phyloP scores from a whole-genome alignment of 2,113 vertebrate species.

The Microcebus ravelobensis region DNA sequence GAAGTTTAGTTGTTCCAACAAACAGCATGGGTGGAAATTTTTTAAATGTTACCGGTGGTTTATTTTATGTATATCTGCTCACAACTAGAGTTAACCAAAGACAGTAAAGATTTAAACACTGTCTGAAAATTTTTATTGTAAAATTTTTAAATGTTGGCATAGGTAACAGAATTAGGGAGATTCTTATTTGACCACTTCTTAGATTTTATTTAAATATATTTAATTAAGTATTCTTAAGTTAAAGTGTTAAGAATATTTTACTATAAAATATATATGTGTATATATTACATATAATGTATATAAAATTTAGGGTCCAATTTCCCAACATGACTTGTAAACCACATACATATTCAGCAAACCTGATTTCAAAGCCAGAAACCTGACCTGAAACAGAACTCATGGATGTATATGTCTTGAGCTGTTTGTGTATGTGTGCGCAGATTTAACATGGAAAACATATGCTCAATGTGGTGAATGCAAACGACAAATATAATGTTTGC shows the following conservation, averaged over 20 bases:
- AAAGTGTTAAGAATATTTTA: background rate
- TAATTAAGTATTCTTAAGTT: background rate
- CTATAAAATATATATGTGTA: background rate
- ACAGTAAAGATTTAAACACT: background rate
- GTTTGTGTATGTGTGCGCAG: background rate
- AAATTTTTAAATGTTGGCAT: background rate
- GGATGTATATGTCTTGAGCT: background rate
- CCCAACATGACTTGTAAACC: background rate
- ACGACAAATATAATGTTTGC: background rate
- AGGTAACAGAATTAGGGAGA: background rate
- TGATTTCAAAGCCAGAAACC: conserved; percentile 5
- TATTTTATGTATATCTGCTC: background rate
- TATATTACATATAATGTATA: background rate
- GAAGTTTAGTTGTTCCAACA: background rate
- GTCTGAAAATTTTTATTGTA: background rate
- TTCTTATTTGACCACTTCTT: background rate
- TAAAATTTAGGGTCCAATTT: background rate
- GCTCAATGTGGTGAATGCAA: fast-evolving
- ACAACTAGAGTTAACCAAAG: background rate
- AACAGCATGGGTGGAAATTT: background rate
- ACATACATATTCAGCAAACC: background rate
- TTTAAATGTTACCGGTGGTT: background rate
- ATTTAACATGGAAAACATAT: background rate
- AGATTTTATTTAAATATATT: background rate
- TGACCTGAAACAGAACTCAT: background rate